These are phyloP conservation scores for Cephus pygmeus DNA, from an alignment of 2,888 invertebrate genomes.

Conservation along the genomic window DNA sequence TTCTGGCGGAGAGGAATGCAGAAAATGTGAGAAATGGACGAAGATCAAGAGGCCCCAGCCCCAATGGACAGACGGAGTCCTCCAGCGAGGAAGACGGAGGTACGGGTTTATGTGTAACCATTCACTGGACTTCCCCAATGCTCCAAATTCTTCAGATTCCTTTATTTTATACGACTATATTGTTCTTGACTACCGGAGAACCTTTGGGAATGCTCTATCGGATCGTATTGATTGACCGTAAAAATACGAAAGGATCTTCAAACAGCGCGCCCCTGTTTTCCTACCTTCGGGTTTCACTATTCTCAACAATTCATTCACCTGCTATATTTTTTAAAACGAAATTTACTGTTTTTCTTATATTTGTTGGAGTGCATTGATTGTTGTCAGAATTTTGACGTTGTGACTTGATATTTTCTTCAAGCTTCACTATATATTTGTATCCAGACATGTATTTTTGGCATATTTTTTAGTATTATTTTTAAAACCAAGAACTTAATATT, in stretches of 20 bases:
- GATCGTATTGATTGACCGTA: slow-evolving; percentile 22
- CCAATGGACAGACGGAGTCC: slow-evolving; percentile 86
- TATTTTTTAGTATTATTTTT: not conserved
- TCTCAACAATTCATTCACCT: not conserved
- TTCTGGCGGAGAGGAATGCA: slow-evolving; percentile 87
- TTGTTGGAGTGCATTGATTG: not conserved
- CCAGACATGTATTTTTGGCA: not conserved
- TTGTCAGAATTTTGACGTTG: not conserved
- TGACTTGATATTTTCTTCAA: not conserved
- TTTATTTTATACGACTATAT: not conserved
- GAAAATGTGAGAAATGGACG: slow-evolving; percentile 87
- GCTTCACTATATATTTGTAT: not conserved
- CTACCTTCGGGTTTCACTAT: slow-evolving; percentile 10
- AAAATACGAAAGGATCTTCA: slow-evolving; percentile 44
- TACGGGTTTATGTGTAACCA: slow-evolving; percentile 61
- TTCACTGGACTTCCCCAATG: slow-evolving; percentile 4
- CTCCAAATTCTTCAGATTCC: not conserved
- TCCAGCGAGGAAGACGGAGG: slow-evolving; percentile 90
- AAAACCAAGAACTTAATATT: not conserved
- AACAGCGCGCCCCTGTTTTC: slow-evolving; percentile 52
- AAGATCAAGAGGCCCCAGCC: slow-evolving; percentile 91
- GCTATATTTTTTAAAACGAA: not conserved
- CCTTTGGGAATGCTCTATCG: not conserved
- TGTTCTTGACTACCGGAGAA: not conserved
- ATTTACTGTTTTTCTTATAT: not conserved